These are phyloP conservation scores for Leptinotarsa rubiginosa DNA, from an alignment of 2,888 invertebrate species.

Conservation along the genomic window DNA sequence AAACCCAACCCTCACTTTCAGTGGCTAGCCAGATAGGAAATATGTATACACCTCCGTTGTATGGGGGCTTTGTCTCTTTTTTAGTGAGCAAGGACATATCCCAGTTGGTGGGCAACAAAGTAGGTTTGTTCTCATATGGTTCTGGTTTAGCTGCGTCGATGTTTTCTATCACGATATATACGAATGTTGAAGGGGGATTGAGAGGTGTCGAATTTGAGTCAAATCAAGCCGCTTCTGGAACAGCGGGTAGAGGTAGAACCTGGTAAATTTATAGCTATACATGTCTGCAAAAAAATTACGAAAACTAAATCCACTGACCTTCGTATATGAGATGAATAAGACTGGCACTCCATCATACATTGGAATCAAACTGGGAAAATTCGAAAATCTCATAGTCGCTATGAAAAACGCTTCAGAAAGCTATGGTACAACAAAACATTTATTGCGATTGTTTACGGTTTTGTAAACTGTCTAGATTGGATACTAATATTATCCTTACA, in stretches of 20 bases:
- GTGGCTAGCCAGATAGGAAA: slow-evolving; percentile 95
- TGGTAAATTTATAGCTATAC: slow-evolving; percentile 78
- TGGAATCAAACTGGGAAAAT: no score
- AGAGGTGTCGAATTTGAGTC: slow-evolving; percentile 73
- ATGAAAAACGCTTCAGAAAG: no score
- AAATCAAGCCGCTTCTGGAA: slow-evolving; percentile 76
- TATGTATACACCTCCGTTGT: slow-evolving; percentile 98
- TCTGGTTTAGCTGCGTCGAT: slow-evolving; percentile 95
- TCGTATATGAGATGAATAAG: no score
- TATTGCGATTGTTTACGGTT: no score
- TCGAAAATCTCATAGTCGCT: no score
- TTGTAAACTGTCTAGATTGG: no score
- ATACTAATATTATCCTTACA: no score
- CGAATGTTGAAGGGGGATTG: slow-evolving; percentile 74
- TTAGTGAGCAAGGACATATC: slow-evolving; percentile 77
- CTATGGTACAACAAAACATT: no score
- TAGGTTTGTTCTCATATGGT: slow-evolving; percentile 96
- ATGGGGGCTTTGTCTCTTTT: slow-evolving; percentile 90
- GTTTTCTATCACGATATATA: slow-evolving; percentile 85
- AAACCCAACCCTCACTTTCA: slow-evolving; percentile 88
- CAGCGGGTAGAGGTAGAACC: slow-evolving; percentile 80
- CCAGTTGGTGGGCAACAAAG: slow-evolving; percentile 81
- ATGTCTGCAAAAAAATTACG: no score
- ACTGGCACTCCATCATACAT: no score
- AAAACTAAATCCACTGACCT: no score